These are phyloP conservation scores for Staurois parvus DNA, from an alignment of 2,797 vertebrate species.

Conservation along the genomic window DNA sequence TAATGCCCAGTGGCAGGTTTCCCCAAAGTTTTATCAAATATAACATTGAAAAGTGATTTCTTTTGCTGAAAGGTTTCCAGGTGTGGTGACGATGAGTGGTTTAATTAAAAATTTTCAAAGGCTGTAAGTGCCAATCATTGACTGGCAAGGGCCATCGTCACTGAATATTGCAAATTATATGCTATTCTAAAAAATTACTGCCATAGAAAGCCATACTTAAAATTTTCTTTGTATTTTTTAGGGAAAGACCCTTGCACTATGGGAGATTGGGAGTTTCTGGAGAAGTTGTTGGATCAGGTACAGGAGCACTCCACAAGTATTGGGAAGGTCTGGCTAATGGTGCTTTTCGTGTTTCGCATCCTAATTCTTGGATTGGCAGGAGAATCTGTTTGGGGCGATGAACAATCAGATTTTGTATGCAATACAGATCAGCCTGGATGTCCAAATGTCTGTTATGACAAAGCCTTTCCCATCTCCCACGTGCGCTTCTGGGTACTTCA, in stretches of 20 bases:
- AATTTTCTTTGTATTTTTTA: slow-evolving; percentile 29
- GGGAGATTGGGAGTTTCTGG: slow-evolving; percentile 94
- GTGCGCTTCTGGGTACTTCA: slow-evolving; percentile 95
- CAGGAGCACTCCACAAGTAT: slow-evolving; percentile 92
- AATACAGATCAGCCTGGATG: slow-evolving; percentile 94
- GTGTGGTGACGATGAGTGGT: neutral
- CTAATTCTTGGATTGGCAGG: slow-evolving; percentile 87
- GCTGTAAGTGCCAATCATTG: neutral
- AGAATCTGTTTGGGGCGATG: slow-evolving; percentile 93
- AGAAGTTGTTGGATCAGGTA: slow-evolving; percentile 92
- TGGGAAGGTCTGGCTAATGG: slow-evolving; percentile 95
- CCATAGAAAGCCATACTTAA: neutral
- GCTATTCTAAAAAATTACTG: neutral
- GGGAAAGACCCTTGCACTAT: slow-evolving; percentile 74
- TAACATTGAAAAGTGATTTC: neutral
- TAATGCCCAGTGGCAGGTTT: neutral
- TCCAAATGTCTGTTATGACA: slow-evolving; percentile 93
- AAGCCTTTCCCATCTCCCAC: slow-evolving; percentile 94
- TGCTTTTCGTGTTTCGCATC: slow-evolving; percentile 95
- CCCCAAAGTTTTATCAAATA: neutral
- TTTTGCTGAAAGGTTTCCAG: neutral
- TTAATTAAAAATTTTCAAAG: neutral
- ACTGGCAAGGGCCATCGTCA: neutral
- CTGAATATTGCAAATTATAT: neutral
- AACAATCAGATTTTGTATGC: slow-evolving; percentile 93